These are phyloP conservation scores for Drosophila anomelani DNA, from an alignment of 2,888 invertebrate genomes.

Conservation along the genomic window DNA sequence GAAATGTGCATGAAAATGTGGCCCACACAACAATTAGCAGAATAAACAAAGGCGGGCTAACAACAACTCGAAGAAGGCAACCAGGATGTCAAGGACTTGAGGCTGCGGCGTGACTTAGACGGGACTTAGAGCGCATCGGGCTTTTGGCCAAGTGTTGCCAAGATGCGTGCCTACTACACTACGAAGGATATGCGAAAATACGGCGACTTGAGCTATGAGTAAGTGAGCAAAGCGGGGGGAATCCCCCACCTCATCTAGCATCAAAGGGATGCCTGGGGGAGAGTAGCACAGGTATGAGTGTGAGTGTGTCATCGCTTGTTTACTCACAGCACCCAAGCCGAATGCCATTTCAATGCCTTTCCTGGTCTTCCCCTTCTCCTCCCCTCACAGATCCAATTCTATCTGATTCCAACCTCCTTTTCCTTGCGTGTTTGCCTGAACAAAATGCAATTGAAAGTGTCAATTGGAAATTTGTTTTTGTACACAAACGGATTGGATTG, in stretches of 20 bases:
- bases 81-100: conserved; percentile 69
- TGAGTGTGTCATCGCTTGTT: conserved; percentile 53
- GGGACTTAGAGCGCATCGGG: conserved; percentile 23
- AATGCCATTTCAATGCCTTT: conserved; percentile 58
- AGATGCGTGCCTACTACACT: conserved; percentile 77
- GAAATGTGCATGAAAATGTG: conserved; percentile 59
- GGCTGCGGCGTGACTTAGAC: conserved; percentile 7
- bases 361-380: background rate
- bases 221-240: conserved; percentile 53
- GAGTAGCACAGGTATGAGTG: conserved; percentile 17
- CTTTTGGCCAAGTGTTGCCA: conserved; percentile 46
- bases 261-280: conserved; percentile 1
- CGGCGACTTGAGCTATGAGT: conserved; percentile 81
- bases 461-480: conserved; percentile 54
- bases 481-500: conserved; percentile 40
- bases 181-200: conserved; percentile 77
- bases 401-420: background rate
- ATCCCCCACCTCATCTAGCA: background rate
- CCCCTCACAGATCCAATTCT: background rate
- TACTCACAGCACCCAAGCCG: conserved; percentile 55
- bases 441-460: conserved; percentile 59
- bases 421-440: conserved; percentile 49
- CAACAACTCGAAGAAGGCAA: conserved; percentile 16
- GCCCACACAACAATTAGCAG: conserved; percentile 57
- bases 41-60: conserved; percentile 29